These are phyloP conservation scores for Pseudococcus longispinus DNA, from an alignment of 2,888 invertebrate genomes.

Conservation along the genomic window DNA sequence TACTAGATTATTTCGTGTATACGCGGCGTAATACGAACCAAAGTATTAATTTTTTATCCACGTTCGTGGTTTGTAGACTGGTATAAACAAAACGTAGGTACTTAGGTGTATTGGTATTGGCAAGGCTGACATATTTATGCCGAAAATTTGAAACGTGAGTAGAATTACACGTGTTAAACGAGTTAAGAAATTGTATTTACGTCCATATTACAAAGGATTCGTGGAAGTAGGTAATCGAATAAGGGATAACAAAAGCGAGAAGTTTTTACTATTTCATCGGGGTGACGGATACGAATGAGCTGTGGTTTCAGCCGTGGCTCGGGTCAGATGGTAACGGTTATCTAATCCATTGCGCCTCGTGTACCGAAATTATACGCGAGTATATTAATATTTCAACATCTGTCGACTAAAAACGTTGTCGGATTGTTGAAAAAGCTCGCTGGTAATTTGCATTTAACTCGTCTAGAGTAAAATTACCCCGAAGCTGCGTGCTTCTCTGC, in stretches of 20 bases:
- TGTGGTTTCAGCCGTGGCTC: background rate
- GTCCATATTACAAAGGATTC: background rate
- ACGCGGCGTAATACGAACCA: too few relatives aligned
- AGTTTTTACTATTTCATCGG: background rate
- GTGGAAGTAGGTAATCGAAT: background rate
- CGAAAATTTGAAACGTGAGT: background rate
- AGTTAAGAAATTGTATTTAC: background rate
- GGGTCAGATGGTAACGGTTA: background rate
- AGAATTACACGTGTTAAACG: background rate
- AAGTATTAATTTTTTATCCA: too few relatives aligned
- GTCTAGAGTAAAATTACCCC: background rate
- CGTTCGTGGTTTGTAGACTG: too few relatives aligned
- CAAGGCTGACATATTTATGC: background rate
- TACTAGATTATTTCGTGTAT: background rate
- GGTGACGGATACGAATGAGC: background rate
- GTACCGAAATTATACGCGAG: background rate
- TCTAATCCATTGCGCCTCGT: background rate
- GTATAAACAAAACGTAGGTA: background rate
- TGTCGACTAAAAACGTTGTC: background rate
- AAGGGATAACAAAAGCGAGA: background rate
- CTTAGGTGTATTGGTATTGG: too few relatives aligned
- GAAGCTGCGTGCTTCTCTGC: background rate
- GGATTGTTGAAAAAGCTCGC: background rate
- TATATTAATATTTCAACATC: conserved; percentile 2
- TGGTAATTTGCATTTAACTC: background rate